phyloP scores from a whole-genome alignment of 2,888 invertebrate species.

The Drosophila robusta region DNA sequence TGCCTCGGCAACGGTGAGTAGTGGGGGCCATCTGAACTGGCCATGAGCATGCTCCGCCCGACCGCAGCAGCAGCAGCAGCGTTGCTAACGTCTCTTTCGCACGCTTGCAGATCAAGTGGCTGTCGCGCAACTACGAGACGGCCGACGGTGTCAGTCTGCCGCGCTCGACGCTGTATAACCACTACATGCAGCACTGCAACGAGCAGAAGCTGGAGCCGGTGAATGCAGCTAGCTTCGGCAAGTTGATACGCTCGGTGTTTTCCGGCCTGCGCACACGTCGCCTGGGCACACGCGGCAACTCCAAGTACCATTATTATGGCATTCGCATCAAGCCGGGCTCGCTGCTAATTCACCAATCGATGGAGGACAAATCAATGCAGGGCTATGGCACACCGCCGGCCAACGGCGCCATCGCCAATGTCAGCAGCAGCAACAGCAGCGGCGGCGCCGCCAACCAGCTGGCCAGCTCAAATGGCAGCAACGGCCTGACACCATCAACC shows the following conservation, averaged over 20 bases:
- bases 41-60: neutral
- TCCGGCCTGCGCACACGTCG: slow-evolving; percentile 96
- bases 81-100: slow-evolving; percentile 54
- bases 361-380: slow-evolving; percentile 85
- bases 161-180: slow-evolving; percentile 97
- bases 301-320: slow-evolving; percentile 99
- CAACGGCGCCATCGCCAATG: slow-evolving; percentile 47
- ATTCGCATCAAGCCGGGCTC: slow-evolving; percentile 97
- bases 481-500: slow-evolving; percentile 38
- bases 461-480: slow-evolving; percentile 49
- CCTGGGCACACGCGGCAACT: slow-evolving; percentile 98
- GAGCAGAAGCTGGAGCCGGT: slow-evolving; percentile 98
- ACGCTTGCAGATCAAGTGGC: slow-evolving; percentile 93
- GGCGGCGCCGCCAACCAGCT: slow-evolving; percentile 38
- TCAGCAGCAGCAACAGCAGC: slow-evolving; percentile 46
- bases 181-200: slow-evolving; percentile 97
- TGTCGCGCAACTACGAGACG: slow-evolving; percentile 98
- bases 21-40: neutral
- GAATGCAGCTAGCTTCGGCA: slow-evolving; percentile 99
- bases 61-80: slow-evolving; percentile 19
- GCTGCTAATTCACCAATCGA: slow-evolving; percentile 87
- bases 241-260: slow-evolving; percentile 99
- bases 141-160: slow-evolving; percentile 97
- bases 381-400: slow-evolving; percentile 47
- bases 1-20: slow-evolving; percentile 95